Evolutionary conservation across 1,140 invertebrate genomes (phyloP), one percentile per base, ranked within the genome.

Genomic region (Dinoponera quadriceps): DNA sequence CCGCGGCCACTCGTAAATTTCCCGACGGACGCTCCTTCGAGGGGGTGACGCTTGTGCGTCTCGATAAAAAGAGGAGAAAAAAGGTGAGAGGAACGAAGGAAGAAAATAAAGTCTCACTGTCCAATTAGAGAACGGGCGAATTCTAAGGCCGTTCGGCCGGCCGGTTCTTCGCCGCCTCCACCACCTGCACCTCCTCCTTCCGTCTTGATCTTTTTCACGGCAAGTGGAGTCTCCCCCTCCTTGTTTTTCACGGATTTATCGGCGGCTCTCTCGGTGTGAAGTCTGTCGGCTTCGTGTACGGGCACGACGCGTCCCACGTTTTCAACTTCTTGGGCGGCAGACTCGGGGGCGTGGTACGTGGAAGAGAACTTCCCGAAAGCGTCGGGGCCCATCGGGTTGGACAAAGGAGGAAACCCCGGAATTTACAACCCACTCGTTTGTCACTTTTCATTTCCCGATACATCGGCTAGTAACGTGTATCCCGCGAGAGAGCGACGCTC

Each of bases 361-460:
- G 81, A 83, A 74, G 89, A 69, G 27, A 68, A 82, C 86, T 82
- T 65, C 83, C 62, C 89, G 90, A 91, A n/a, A n/a, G 85, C 75
- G 38, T 44, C n/a, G n/a, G 85, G 85, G 88, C 85, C 59, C n/a
- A 33, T 22, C n/a, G n/a, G 44, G n/a, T n/a, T 13, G 27, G 20
- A 13, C 33, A 22, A 48, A 55, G 71, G 63, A 87, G 91, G 87
- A 44, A 44, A 85, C 90, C 87, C 82, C 75, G 80, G 87, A 91
- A 93, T 92, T 92, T 93, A 93, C 91, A 89, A 89, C 90, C 86
- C 75, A 77, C 86, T 89, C 91, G 88, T 92, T 92, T 92, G 90
- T 92, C 91, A 89, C 86, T 81, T 71, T 74, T 55, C 65, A 77
- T 55, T n/a, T n/a, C 49, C n/a, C 62, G 57, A 51, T 18, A 33